Percentiles rank a stretch among this genome's conserved stretches.
These are phyloP conservation scores for Parascotia fuliginaria DNA, from an alignment of 2,888 invertebrate species.

Conservation along the genomic window DNA sequence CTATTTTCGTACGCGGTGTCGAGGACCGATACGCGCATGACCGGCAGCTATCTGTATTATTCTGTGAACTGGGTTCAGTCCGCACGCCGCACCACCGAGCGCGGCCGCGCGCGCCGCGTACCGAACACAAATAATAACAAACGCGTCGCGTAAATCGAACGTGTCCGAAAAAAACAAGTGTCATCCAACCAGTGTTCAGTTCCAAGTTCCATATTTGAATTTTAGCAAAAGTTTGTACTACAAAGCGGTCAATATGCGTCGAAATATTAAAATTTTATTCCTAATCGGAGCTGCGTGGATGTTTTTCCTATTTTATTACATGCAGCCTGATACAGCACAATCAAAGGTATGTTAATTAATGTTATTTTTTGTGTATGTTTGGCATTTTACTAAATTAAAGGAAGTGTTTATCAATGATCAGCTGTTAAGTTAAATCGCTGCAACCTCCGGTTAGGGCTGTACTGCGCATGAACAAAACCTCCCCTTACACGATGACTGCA, in stretches of 20 bases:
- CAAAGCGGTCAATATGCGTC: constrained; percentile 63
- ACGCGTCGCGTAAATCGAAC: constrained; percentile 48
- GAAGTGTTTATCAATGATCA: constrained; percentile 57
- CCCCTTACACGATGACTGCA: constrained; percentile 59
- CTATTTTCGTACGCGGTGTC: constrained; percentile 69
- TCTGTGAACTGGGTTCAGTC: constrained; percentile 62
- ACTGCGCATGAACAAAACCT: constrained; percentile 70
- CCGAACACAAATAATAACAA: constrained; percentile 50
- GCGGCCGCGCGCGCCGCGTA: constrained; percentile 82
- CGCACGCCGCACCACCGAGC: constrained; percentile 70
- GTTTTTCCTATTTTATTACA: constrained; percentile 78
- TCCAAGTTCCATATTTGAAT: constrained; percentile 15
- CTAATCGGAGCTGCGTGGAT: constrained; percentile 77
- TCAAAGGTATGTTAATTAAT: constrained; percentile 64
- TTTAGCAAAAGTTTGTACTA: constrained; percentile 21
- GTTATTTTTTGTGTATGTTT: constrained; percentile 19
- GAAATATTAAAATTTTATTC: constrained; percentile 78
- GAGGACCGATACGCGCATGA: constrained; percentile 78
- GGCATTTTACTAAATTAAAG: constrained; percentile 20
- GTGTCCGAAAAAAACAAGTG: constrained; percentile 33
- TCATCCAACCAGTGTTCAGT: constrained; percentile 45
- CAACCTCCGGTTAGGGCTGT: constrained; percentile 48
- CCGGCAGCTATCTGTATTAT: constrained; percentile 58
- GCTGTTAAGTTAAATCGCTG: constrained; percentile 59
- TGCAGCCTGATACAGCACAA: constrained; percentile 74